These are phyloP conservation scores for Callyntrura sp. DNA, from an alignment of 2,888 invertebrate species.

Conservation along the genomic window DNA sequence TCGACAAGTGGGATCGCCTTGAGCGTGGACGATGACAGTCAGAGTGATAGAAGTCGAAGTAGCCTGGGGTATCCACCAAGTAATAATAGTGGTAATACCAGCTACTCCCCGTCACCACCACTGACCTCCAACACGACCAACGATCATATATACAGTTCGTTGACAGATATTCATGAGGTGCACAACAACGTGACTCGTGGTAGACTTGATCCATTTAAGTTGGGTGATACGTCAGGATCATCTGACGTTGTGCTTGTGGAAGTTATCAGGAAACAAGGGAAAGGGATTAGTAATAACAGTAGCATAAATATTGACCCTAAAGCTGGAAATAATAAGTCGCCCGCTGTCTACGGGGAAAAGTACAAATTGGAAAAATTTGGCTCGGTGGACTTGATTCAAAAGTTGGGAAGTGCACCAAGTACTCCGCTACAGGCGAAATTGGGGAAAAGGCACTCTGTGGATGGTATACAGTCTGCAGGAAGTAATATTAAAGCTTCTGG, in stretches of 20 bases:
- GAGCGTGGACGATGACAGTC: constrained; percentile 80
- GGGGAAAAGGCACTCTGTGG: constrained; percentile 70
- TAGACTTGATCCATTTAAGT: constrained; percentile 63
- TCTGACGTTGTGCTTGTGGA: constrained; percentile 81
- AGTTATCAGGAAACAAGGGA: constrained; percentile 80
- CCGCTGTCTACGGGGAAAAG: constrained; percentile 36
- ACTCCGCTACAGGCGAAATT: constrained; percentile 20
- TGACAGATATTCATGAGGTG: constrained; percentile 75
- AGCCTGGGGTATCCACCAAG: constrained; percentile 78
- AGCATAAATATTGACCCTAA: neutral
- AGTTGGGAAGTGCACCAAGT: constrained; percentile 36
- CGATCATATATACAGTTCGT: constrained; percentile 73
- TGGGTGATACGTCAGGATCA: constrained; percentile 45
- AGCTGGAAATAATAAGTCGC: constrained; percentile 7
- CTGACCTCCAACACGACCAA: constrained; percentile 67
- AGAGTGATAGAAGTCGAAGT: constrained; percentile 78
- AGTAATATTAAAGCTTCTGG: constrained; percentile 48
- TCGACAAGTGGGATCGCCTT: constrained; percentile 66
- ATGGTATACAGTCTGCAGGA: constrained; percentile 45
- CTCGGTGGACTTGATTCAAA: constrained; percentile 69
- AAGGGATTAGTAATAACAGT: constrained; percentile 28
- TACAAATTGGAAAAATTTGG: constrained; percentile 72
- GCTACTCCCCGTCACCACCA: constrained; percentile 76
- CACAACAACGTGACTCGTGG: constrained; percentile 35
- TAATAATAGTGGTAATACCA: constrained; percentile 66